Conservation (phyloP, 2,888 invertebrate species). For the Antheraea assamensis region DNA sequence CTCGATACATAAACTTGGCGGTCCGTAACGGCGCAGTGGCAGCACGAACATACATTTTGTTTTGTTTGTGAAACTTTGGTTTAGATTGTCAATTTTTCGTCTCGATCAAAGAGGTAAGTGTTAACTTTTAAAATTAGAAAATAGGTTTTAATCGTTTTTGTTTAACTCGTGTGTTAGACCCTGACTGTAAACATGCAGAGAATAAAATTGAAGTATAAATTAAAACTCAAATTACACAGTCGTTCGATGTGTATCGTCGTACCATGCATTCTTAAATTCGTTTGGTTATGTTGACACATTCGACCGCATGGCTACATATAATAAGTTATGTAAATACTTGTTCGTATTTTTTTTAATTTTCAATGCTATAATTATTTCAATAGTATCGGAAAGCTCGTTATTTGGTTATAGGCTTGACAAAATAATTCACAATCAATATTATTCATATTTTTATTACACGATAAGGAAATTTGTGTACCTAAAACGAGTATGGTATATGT, state of each 20-base stretch:
- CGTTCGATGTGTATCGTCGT: neutral
- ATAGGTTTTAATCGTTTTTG: neutral
- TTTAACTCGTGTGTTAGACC: neutral
- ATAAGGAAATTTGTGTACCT: neutral
- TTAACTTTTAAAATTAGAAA: constrained; percentile 2
- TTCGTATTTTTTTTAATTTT: neutral
- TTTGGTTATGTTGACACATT: constrained; percentile 27
- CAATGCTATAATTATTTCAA: neutral
- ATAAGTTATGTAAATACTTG: neutral
- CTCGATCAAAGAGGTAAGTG: constrained; percentile 6
- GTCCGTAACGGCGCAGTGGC: constrained; percentile 32
- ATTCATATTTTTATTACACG: neutral
- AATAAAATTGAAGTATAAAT: neutral
- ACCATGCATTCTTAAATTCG: constrained; percentile 25
- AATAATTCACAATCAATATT: neutral
- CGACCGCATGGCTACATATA: constrained; percentile 32
- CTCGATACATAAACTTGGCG: constrained; percentile 45
- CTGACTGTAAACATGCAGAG: neutral
- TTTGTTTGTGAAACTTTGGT: constrained; percentile 17
- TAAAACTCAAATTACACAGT: neutral
- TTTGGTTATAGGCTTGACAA: neutral
- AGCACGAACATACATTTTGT: constrained; percentile 34
- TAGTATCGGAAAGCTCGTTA: neutral
- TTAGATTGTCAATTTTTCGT: constrained; percentile 10
- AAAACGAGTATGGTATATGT: neutral